Percentiles rank a stretch among this genome's conserved stretches.
Conservation (phyloP, 2,888 invertebrate species). For the Rugalucina vietnamica region DNA sequence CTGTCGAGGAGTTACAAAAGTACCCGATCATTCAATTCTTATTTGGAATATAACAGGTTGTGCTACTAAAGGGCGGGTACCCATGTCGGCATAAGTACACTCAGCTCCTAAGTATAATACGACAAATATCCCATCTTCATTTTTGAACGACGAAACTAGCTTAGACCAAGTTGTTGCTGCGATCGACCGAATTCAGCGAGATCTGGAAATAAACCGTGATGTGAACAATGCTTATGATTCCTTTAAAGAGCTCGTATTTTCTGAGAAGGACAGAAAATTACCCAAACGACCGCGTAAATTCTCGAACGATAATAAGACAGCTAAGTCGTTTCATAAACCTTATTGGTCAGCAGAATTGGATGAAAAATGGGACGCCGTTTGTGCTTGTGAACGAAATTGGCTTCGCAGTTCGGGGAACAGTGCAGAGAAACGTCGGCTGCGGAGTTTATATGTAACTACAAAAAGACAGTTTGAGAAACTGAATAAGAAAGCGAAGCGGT, state of each 20-base stretch:
- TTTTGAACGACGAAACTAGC: not conserved
- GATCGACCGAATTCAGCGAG: not conserved
- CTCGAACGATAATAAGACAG: not conserved
- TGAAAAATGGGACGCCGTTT: not conserved
- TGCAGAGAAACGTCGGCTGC: not conserved
- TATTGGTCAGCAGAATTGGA: not conserved
- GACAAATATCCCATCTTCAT: not conserved
- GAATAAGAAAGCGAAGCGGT: constrained; percentile 15
- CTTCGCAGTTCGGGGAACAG: not conserved
- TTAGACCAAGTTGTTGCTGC: not conserved
- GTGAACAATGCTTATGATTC: not conserved
- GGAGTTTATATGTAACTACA: not conserved
- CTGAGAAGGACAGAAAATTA: constrained; percentile 17
- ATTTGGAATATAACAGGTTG: not conserved
- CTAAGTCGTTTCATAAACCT: not conserved
- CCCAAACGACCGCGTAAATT: not conserved
- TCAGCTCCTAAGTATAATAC: not conserved
- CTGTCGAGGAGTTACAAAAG: not conserved
- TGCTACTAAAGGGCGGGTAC: not conserved
- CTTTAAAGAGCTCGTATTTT: not conserved
- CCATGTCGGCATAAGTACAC: not conserved
- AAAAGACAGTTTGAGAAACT: constrained; percentile 22
- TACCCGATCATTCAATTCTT: not conserved
- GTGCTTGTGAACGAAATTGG: constrained; percentile 13
- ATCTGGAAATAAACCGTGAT: not conserved